Evolutionary conservation across 2,797 vertebrate species (phyloP).

Genomic region (Crenuchus spilurus): DNA sequence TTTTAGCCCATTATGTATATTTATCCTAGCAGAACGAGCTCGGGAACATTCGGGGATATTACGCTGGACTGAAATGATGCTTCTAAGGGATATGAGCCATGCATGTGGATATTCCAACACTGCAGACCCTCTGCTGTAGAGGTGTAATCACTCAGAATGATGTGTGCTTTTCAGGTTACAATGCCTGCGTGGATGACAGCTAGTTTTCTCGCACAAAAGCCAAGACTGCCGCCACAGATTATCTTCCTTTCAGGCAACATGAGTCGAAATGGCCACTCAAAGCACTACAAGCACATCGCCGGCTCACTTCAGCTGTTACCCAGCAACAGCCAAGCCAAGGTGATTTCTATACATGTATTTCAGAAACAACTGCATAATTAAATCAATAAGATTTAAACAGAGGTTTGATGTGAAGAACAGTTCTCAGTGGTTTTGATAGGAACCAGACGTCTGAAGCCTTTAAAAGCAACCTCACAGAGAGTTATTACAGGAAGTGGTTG

Average conservation of each 20-base stretch:
- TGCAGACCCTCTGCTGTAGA: slow-evolving; percentile 7
- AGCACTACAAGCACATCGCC: slow-evolving; percentile 41
- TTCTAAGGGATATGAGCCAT: neutral
- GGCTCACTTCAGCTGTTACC: slow-evolving; percentile 50
- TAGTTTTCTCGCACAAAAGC: slow-evolving; percentile 30
- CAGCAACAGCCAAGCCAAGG: slow-evolving; percentile 46
- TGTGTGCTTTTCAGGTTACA: slow-evolving; percentile 22
- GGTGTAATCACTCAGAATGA: slow-evolving; percentile 23
- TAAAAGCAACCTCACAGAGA: too few relatives aligned
- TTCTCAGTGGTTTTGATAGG: slow-evolving; percentile 31
- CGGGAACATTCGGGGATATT: neutral
- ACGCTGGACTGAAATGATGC: slow-evolving; percentile 12
- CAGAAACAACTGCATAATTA: too few relatives aligned
- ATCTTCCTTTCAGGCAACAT: slow-evolving; percentile 39
- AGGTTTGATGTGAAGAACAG: too few relatives aligned
- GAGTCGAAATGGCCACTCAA: slow-evolving; percentile 46
- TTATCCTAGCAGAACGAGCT: neutral
- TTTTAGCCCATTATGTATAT: neutral
- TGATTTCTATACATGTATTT: too few relatives aligned
- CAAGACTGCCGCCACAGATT: slow-evolving; percentile 26
- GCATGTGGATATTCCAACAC: neutral
- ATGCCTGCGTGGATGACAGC: neutral
- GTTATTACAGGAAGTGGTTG: too few relatives aligned
- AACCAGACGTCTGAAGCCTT: too few relatives aligned
- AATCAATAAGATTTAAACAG: too few relatives aligned